phyloP scores from a whole-genome alignment of 2,888 invertebrate species.

The Subacronicta megacephala region DNA sequence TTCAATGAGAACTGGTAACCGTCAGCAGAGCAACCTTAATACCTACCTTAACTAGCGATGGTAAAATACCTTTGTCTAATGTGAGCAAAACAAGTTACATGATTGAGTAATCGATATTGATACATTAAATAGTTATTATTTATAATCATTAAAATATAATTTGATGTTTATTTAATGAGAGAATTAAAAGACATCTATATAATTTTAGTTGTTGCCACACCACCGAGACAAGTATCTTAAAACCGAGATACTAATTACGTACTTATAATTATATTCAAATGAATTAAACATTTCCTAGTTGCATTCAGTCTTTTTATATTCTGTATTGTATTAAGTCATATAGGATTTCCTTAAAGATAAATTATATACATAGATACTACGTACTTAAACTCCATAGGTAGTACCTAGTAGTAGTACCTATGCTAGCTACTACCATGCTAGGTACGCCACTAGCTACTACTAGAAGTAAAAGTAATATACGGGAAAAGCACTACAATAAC shows the following conservation, averaged over 20 bases:
- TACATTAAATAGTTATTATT: conserved; percentile 5
- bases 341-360: neutral
- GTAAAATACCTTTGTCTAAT: conserved; percentile 27
- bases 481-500: too few species aligned
- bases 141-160: conserved; percentile 10
- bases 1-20: conserved; percentile 39
- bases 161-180: conserved; percentile 8
- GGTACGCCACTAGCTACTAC: too few species aligned
- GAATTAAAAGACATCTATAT: conserved; percentile 1
- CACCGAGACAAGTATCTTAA: neutral
- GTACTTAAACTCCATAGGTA: too few species aligned
- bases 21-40: conserved; percentile 15
- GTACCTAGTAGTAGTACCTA: too few species aligned
- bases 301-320: neutral
- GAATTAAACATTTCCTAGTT: conserved; percentile 1
- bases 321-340: neutral
- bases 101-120: conserved; percentile 24
- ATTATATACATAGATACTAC: too few species aligned
- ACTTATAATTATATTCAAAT: neutral
- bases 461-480: too few species aligned
- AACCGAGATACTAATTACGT: neutral
- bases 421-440: too few species aligned
- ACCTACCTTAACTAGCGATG: conserved; percentile 17
- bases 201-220: conserved; percentile 1
- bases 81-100: conserved; percentile 10